Conservation (phyloP, 2,888 invertebrate species). For the Noctua janthina region DNA sequence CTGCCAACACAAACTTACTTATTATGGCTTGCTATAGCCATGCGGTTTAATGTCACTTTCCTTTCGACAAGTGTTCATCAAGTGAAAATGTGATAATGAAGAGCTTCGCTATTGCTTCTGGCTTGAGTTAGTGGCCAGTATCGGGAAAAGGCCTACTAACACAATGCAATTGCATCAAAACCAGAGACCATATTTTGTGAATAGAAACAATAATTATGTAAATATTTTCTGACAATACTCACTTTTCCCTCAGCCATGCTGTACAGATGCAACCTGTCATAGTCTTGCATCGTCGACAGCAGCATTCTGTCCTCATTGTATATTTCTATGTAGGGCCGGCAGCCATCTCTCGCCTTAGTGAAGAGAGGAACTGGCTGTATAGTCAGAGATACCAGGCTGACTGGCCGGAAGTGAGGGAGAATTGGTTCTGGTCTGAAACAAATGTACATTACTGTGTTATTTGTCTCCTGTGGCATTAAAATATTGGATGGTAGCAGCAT, state of each 20-base stretch:
- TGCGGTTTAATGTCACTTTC: not conserved
- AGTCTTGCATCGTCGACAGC: conserved; percentile 96
- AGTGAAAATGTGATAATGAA: not conserved
- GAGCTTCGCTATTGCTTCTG: not conserved
- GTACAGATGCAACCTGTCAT: conserved; percentile 95
- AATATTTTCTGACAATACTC: conserved; percentile 40
- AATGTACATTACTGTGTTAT: not conserved
- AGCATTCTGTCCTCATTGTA: conserved; percentile 96
- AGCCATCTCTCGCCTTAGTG: conserved; percentile 97
- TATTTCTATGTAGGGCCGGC: conserved; percentile 97
- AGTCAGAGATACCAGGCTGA: conserved; percentile 94
- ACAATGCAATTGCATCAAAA: not conserved
- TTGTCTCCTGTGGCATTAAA: not conserved
- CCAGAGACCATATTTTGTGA: no score
- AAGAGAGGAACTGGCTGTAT: conserved; percentile 98
- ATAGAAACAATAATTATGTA: no score
- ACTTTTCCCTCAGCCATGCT: conserved; percentile 94
- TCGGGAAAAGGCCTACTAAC: not conserved
- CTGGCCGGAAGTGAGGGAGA: conserved; percentile 95
- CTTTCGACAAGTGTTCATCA: not conserved
- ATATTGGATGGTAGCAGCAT: not conserved
- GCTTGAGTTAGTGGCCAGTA: not conserved
- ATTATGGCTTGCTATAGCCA: not conserved
- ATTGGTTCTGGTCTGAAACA: conserved; percentile 90
- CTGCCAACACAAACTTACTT: not conserved